phyloP scores from a whole-genome alignment of 2,113 vertebrate genomes.

The Melanocharis versteri region DNA sequence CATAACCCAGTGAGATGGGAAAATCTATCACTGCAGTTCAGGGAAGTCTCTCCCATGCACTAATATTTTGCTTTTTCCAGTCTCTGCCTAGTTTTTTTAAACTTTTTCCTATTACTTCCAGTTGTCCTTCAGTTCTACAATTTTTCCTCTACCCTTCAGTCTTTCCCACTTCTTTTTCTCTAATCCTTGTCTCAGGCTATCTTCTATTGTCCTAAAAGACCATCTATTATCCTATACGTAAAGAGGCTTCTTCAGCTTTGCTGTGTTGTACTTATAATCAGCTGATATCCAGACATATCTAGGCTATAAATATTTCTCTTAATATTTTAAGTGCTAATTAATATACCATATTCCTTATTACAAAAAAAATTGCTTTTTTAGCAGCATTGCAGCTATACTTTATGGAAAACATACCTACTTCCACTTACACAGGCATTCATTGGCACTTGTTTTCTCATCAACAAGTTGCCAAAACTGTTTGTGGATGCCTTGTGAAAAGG shows the following conservation, averaged over 20 bases:
- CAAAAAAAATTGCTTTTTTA: not conserved
- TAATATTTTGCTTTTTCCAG: not conserved
- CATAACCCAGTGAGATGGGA: not conserved
- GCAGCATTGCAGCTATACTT: not conserved
- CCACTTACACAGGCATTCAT: not conserved
- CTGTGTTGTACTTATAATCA: not conserved
- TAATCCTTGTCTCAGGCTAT: not conserved
- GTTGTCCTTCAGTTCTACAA: not conserved
- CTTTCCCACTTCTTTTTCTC: not conserved
- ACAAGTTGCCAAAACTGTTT: not conserved
- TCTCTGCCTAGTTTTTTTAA: not conserved
- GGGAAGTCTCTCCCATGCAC: not conserved
- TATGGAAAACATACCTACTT: not conserved
- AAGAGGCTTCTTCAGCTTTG: not conserved
- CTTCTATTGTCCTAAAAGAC: not conserved
- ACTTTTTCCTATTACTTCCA: not conserved
- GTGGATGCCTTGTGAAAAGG: not conserved
- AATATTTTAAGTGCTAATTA: not conserved
- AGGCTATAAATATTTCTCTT: not conserved
- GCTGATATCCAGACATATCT: not conserved
- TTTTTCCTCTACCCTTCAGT: not conserved
- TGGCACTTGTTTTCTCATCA: not conserved
- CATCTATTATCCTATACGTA: rapidly evolving
- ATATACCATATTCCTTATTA: not conserved
- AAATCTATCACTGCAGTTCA: not conserved